phyloP scores from a whole-genome alignment of 2,797 vertebrate genomes.

The Fratercula arctica region DNA sequence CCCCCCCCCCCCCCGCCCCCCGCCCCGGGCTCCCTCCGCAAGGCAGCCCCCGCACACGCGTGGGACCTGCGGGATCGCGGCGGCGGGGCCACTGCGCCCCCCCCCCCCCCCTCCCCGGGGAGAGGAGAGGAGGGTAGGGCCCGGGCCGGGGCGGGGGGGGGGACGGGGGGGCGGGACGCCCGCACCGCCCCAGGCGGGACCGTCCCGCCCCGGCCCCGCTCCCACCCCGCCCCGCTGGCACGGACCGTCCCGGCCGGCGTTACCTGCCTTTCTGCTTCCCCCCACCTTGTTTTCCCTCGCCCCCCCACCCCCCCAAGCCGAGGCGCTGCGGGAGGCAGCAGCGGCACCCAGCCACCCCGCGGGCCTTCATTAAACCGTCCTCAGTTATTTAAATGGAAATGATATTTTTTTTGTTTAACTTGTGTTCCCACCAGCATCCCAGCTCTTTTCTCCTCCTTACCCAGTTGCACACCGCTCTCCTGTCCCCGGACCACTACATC shows the following conservation, averaged over 20 bases:
- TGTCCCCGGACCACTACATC: fast-evolving
- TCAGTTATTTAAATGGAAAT: not conserved
- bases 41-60: not conserved
- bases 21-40: not conserved
- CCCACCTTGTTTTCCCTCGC: not conserved
- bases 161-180: not conserved
- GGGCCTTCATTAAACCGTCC: not conserved
- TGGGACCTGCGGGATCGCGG: not conserved
- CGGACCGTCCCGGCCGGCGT: not conserved
- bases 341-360: not conserved
- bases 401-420: fast-evolving
- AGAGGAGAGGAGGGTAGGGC: too few species aligned
- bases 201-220: not conserved
- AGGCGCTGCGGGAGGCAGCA: not conserved
- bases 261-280: fast-evolving
- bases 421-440: not conserved
- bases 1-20: too few species aligned
- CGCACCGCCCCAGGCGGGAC: not conserved
- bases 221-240: not conserved
- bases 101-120: too few species aligned
- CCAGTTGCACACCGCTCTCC: not conserved
- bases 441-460: not conserved
- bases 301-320: not conserved
- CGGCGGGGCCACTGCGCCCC: not conserved
- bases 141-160: not conserved